These are phyloP conservation scores for Drosophila ananassae DNA, from an alignment of 1,140 invertebrate species.

Conservation along the genomic window DNA sequence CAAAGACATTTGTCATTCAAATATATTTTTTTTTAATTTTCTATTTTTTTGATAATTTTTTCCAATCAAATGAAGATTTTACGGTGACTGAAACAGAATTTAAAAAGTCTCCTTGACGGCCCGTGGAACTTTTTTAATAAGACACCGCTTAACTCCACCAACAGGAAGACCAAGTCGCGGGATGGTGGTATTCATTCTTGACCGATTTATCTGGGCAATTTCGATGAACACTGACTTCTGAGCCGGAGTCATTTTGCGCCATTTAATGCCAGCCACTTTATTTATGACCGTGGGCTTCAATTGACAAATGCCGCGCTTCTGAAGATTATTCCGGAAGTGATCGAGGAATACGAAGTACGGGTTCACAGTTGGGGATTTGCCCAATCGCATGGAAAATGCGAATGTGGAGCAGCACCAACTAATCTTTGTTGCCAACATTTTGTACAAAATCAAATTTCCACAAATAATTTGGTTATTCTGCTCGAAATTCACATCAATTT, in stretches of 20 bases:
- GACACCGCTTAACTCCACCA: not conserved
- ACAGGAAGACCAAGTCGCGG: not conserved
- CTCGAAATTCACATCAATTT: constrained; percentile 14
- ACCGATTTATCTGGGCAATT: constrained; percentile 24
- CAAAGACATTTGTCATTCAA: not conserved
- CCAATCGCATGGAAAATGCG: not conserved
- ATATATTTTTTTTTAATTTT: not conserved
- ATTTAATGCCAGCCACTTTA: constrained; percentile 34
- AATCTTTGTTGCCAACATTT: constrained; percentile 10
- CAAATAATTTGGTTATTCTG: not conserved
- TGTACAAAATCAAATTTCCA: not conserved
- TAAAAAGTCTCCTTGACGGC: not conserved
- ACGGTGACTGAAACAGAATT: not conserved
- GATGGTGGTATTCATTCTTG: not conserved
- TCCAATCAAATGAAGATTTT: not conserved
- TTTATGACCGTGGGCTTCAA: constrained; percentile 18
- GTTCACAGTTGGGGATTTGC: constrained; percentile 5
- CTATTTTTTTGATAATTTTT: not conserved
- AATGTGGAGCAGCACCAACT: not conserved
- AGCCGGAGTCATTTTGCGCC: constrained; percentile 40
- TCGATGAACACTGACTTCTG: constrained; percentile 36
- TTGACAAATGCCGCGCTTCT: constrained; percentile 6
- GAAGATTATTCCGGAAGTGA: constrained; percentile 35
- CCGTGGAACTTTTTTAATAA: not conserved
- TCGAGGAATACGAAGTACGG: constrained; percentile 46